Conservation (phyloP, 2,888 invertebrate species). For the Hirtodrosophila confusa region DNA sequence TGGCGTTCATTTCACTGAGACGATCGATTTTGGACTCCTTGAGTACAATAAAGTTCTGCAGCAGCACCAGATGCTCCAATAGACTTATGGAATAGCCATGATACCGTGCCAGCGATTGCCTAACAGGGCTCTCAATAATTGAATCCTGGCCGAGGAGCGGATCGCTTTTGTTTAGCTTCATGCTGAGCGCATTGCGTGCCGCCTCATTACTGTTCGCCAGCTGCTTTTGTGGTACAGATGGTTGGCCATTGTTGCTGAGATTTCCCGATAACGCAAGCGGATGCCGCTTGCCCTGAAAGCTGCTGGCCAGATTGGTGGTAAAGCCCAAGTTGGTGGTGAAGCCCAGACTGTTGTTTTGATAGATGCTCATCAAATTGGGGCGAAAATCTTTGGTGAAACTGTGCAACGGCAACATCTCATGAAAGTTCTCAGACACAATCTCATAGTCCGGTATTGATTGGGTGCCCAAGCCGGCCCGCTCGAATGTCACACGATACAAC, state of each 20-base stretch:
- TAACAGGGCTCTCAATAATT: constrained; percentile 83
- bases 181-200: constrained; percentile 68
- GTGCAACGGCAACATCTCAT: constrained; percentile 94
- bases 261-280: constrained; percentile 29
- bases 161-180: constrained; percentile 87
- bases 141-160: constrained; percentile 87
- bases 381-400: constrained; percentile 93
- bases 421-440: constrained; percentile 95
- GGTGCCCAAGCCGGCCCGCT: constrained; percentile 95
- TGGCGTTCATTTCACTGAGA: constrained; percentile 93
- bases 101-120: constrained; percentile 84
- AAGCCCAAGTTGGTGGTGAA: constrained; percentile 82
- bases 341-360: constrained; percentile 58
- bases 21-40: constrained; percentile 92
- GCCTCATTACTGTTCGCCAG: constrained; percentile 85
- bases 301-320: constrained; percentile 85
- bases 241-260: constrained; percentile 13
- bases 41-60: constrained; percentile 92
- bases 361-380: constrained; percentile 85
- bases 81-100: constrained; percentile 94
- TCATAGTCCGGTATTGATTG: constrained; percentile 98
- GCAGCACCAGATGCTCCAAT: constrained; percentile 93
- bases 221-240: constrained; percentile 53
- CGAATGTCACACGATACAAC: constrained; percentile 97
- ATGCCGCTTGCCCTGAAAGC: constrained; percentile 47